Base-by-base conservation (phyloP, 2,888 invertebrate genomes). In the Clanis bilineata region DNA sequence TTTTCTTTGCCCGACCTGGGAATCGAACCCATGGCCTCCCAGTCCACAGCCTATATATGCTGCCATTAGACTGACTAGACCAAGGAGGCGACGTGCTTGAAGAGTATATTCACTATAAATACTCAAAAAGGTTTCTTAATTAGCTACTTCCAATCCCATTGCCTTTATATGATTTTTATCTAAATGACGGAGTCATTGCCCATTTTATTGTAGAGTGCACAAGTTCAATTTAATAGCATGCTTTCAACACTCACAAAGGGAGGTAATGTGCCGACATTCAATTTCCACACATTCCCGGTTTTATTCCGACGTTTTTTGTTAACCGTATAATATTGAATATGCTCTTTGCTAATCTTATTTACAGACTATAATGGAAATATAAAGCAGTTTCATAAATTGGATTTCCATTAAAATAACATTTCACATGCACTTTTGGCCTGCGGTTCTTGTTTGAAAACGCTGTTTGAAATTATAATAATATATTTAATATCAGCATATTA, bases 191-290 rank as follows among this genome's bases (percentile, higher is more conserved):
- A 7, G 23, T 6, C 6, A 15, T 47, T 28, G 28, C 9, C 9
- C 25, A 7, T 47, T 28, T 47, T 28, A 32, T 32, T 39, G 9
- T 6, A 28, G 15, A 7, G 6, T 47, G 47, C 47, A 47, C n/a
- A 28, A 7, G 43, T 47, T 47, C 25, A 47, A 47, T 47, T 28
- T 28, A 28, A 47, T 47, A 47, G 28, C 28, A 28, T 47, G 47
- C 62, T 55, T 60, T 59, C 61, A 65, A 65, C 57, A 56, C 55
- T 57, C 55, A 51, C 61, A 63, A 65, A 47, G 28, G 65, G 64
- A 71, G 70, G 68, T 73, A 66, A 69, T 65, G 67, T 62, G 64
- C 62, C 69, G 66, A 59, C 70, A 70, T 63, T 71, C 72, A 72
- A 75, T 76, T 75, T 75, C 70, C 62, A 66, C 63, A 62, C 47